Evolutionary conservation across 2,797 vertebrate species (phyloP).

Genomic region (Oreochromis mossambicus): DNA sequence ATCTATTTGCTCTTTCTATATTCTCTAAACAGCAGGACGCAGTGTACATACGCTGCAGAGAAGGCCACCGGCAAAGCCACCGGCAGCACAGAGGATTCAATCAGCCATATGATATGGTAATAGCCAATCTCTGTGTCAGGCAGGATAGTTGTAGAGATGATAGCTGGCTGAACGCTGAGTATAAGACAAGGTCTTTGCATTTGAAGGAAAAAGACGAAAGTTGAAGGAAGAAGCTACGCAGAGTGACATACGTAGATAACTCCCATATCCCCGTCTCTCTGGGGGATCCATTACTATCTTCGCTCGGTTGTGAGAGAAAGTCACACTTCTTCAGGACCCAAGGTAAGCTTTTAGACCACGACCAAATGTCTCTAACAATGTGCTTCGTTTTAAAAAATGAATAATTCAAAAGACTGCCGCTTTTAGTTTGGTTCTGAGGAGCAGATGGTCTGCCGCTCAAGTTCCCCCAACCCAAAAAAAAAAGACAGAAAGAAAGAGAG

Average conservation of each 20-base stretch:
- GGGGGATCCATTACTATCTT: constrained; percentile 65
- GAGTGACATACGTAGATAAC: constrained; percentile 52
- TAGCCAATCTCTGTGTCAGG: constrained; percentile 39
- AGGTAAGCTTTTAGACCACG: constrained; percentile 67
- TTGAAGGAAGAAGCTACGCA: constrained; percentile 19
- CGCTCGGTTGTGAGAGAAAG: constrained; percentile 35
- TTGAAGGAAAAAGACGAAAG: constrained; percentile 7
- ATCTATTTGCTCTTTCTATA: not conserved
- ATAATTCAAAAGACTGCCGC: constrained; percentile 66
- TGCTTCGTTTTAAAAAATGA: constrained; percentile 63
- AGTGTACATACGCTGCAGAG: not conserved
- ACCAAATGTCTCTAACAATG: constrained; percentile 60
- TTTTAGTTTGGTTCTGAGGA: constrained; percentile 58
- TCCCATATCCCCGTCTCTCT: constrained; percentile 42
- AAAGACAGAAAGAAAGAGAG: not conserved
- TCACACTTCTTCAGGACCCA: constrained; percentile 42
- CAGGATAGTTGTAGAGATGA: constrained; percentile 41
- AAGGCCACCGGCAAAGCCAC: not conserved
- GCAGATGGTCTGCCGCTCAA: constrained; percentile 53
- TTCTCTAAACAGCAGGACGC: not conserved
- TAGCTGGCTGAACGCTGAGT: constrained; percentile 34
- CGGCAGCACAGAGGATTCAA: constrained; percentile 10
- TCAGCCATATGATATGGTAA: constrained; percentile 43
- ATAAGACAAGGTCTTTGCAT: constrained; percentile 16
- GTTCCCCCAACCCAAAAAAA: not conserved